These are phyloP conservation scores for Metopia argyrocephala DNA, from an alignment of 2,888 invertebrate genomes.

Conservation along the genomic window DNA sequence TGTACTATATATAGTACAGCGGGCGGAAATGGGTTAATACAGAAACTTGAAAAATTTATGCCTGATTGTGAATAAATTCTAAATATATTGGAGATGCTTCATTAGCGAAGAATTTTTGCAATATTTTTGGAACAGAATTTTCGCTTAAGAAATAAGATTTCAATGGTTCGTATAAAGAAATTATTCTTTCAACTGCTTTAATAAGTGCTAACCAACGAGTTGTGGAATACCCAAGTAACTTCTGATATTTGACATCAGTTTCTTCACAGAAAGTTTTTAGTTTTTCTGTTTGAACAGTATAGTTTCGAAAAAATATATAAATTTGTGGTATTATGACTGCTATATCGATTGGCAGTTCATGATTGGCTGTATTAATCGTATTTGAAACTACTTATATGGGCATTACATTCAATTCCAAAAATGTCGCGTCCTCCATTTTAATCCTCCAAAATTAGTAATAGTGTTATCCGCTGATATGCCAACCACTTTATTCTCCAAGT, in stretches of 20 bases:
- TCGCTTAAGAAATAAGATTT: conserved; percentile 45
- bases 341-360: conserved; percentile 37
- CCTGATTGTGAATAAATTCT: conserved; percentile 51
- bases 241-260: conserved; percentile 40
- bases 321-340: conserved; percentile 36
- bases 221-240: conserved; percentile 42
- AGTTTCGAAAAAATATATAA: conserved; percentile 42
- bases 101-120: conserved; percentile 35
- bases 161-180: conserved; percentile 40
- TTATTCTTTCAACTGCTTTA: conserved; percentile 43
- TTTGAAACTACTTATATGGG: conserved; percentile 47
- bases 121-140: conserved; percentile 31
- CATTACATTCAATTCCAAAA: conserved; percentile 47
- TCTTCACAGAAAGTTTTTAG: conserved; percentile 44
- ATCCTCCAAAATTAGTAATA: conserved; percentile 43
- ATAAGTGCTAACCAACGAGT: conserved; percentile 43
- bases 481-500: conserved; percentile 46
- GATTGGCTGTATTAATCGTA: conserved; percentile 45
- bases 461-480: conserved; percentile 44
- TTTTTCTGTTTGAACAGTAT: conserved; percentile 47
- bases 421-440: conserved; percentile 36
- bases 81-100: conserved; percentile 37
- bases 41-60: conserved; percentile 46
- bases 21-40: too few species aligned
- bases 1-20: too few species aligned